Base-by-base conservation (phyloP, 2,113 vertebrate species). In the Junco hyemalis region DNA sequence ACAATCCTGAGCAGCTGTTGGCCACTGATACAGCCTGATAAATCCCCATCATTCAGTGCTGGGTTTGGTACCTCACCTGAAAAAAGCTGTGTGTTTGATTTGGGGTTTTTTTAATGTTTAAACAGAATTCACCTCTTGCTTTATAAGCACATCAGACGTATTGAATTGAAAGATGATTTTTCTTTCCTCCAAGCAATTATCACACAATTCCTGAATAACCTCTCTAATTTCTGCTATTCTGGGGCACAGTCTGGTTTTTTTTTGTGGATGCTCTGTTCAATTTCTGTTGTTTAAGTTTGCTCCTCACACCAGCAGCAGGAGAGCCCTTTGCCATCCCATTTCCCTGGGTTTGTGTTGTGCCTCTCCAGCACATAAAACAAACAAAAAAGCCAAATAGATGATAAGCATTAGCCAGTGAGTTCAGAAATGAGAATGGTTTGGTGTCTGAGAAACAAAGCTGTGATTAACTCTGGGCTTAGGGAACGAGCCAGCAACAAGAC, bases 11-110 rank as follows among this genome's bases (percentile, higher is more conserved):
- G 17, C 15, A 66, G 50, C 42, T 47, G 42, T 71, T 76, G 53
- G 28, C 33, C 59, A 6, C 45, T 11, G 22, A 2, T 10, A 29
- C 1, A 0, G n/a, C 42, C 54, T 38, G 25, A 1, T 3, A 35
- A 29, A 69, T 44, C 33, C 5, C 11, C 8, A 4, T 5, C 54
- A 45, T 23, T 33, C 51, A 17, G 15, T 0, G 6, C 12, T 42
- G 1, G 9, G 13, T 35, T 38, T 7, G 0, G 6, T 12, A 12
- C 8, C 40, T 54, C 36, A 22, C 4, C 24, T 60, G 44, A 15
- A 63, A 83, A 25, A 3, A 21, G 6, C 20, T 40, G 4, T 29
- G 16, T 12, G 29, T 13, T 38, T 61, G 4, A 5, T 8, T 28
- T 36, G 38, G 38, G 38, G 38, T 25, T 35, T 56, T 56, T 22